Conservation (phyloP, 2,113 vertebrate species). For the Vimba vimba region DNA sequence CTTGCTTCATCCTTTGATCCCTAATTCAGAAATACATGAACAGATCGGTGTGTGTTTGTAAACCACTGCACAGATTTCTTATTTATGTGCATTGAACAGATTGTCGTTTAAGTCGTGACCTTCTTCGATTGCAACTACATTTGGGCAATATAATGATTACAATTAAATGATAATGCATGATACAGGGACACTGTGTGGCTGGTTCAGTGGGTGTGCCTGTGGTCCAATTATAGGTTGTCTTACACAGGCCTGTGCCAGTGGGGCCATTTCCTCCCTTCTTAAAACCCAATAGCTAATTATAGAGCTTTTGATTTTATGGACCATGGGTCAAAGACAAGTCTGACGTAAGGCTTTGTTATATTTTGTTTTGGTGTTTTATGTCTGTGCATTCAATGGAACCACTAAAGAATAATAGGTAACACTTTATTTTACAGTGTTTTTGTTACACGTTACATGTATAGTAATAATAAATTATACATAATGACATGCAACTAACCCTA, state of each 20-base stretch:
- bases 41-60: neutral
- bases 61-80: neutral
- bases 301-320: slow-evolving; percentile 46
- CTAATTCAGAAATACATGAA: slow-evolving; percentile 21
- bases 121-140: slow-evolving; percentile 29
- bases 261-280: slow-evolving; percentile 28
- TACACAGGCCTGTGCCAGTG: slow-evolving; percentile 37
- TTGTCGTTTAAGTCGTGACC: slow-evolving; percentile 1
- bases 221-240: slow-evolving; percentile 47
- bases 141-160: slow-evolving; percentile 35
- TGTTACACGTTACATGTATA: too few species aligned
- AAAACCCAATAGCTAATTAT: slow-evolving; percentile 48
- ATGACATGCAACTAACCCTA: too few species aligned
- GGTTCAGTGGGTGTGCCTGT: slow-evolving; percentile 33
- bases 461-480: too few species aligned
- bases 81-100: slow-evolving; percentile 21
- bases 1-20: slow-evolving; percentile 15
- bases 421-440: too few species aligned
- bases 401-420: neutral
- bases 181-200: slow-evolving; percentile 34
- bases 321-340: slow-evolving; percentile 31
- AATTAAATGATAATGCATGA: slow-evolving; percentile 41
- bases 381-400: neutral
- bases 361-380: neutral
- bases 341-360: slow-evolving; percentile 4